Evolutionary conservation across 2,888 invertebrate genomes (phyloP), one percentile per base, ranked within the genome.

Genomic region (Chloroclysta siterata): DNA sequence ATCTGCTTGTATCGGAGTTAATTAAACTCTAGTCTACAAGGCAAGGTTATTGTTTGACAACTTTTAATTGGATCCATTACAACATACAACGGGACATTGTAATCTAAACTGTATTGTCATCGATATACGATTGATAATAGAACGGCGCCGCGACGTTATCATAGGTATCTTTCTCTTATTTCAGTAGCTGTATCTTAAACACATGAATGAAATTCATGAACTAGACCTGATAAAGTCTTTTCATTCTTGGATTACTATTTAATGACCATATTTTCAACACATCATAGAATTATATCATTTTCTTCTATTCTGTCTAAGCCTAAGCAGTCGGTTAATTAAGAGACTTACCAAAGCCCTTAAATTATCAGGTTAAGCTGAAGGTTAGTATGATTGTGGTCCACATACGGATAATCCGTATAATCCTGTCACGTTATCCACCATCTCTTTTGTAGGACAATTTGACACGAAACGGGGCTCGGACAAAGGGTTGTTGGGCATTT

Each of bases 361-460:
- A 46, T 46, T 17, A 46, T 17, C 46, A 17, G 46, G 17, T 11
- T 29, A 29, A 50, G 29, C 50, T 33, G n/a, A 54, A 33, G 33
- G 60, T 3, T 13, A 41, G 48, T 33, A 57, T 29, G 33, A 54
- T 54, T 41, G 33, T 44, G 50, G 28, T 55, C 61, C 7, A 54
- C 29, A 48, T 46, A 55, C 41, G 59, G 50, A 46, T 59, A 28
- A 48, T 44, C 48, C 41, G 52, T 48, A 48, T 63, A 64, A 60
- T 55, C 47, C 22, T 28, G 46, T 63, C 65, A 61, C 64, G 65
- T 64, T 57, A 36, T 36, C 53, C 42, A 46, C 42, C 56, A 52
- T 55, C 46, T 68, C 57, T 65, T 68, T 68, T 65, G 52, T 54
- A 69, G 58, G 59, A 63, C 61, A 57, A 68, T 68, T 69, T 64